Evolutionary conservation across 2,888 invertebrate species (phyloP), one percentile per base, ranked within the genome.

Genomic region (Plemyria rubiginata): DNA sequence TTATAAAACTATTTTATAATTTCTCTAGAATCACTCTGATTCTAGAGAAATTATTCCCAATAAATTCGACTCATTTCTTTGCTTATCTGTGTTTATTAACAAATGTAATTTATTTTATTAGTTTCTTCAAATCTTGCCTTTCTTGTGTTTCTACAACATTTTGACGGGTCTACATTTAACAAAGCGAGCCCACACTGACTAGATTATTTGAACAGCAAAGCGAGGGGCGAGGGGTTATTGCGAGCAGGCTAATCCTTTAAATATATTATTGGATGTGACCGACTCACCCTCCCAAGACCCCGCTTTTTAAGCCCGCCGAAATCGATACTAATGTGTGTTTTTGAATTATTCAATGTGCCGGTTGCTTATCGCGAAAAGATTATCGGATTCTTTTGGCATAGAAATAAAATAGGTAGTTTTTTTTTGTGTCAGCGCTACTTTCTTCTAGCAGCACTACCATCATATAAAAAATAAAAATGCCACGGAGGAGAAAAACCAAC

Each of bases 181-280:
- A 58, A 52, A 45, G 15, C 40, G 49, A 40, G 46, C 29, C 29
- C 51, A 22, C 41, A 45, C 45, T 5, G 52, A 52, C 46, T 52
- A 52, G 58, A 40, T 52, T 59, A 60, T 65, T 54, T 50, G 60
- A 57, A 50, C 59, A 57, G 40, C 69, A 38, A 60, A 67, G 73
- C 71, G 84, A 88, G 92, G 91, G 90, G 87, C 86, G 86, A 22
- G 22, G 22, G 88, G 87, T 89, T 92, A 92, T 92, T 92, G 88
- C 91, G 87, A 85, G 60, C 87, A 84, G 84, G 86, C 86, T 92
- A 92, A 92, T 92, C 92, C 92, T 92, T 92, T 92, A 92, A 92
- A 92, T 92, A 92, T 92, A 92, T 92, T 92, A 92, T 92, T 89
- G 90, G 79, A 87, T 84, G 87, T 85, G 87, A 85, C 86, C 85